These are phyloP conservation scores for Xiphophorus hellerii DNA, from an alignment of 2,113 vertebrate species.

Conservation along the genomic window DNA sequence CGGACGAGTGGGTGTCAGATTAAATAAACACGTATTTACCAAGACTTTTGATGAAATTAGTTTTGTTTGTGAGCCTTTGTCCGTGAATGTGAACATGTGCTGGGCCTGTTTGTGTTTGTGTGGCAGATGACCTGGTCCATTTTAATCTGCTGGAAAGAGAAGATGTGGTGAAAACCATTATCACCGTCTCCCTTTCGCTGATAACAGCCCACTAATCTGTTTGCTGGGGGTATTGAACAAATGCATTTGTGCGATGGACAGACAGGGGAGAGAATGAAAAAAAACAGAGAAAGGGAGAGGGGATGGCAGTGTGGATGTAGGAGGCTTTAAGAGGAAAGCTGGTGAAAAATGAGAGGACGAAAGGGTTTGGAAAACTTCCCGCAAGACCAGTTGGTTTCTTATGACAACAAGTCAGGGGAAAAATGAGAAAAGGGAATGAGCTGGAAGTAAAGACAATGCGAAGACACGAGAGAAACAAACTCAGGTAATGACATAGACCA, in stretches of 20 bases:
- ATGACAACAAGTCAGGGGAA: constrained; percentile 56
- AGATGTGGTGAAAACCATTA: constrained; percentile 98
- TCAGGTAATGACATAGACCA: constrained; percentile 67
- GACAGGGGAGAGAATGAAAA: constrained; percentile 59
- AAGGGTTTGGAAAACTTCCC: constrained; percentile 75
- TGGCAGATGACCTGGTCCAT: constrained; percentile 76
- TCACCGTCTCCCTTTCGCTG: constrained; percentile 89
- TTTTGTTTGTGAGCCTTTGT: constrained; percentile 5
- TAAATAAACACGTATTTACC: constrained; percentile 1
- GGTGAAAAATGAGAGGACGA: constrained; percentile 80
- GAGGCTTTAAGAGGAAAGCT: constrained; percentile 42
- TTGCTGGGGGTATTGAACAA: constrained; percentile 94
- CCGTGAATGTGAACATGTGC: constrained; percentile 31
- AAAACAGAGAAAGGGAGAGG: constrained; percentile 44
- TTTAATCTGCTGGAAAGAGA: constrained; percentile 94
- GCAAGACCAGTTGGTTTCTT: constrained; percentile 56
- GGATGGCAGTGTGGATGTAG: constrained; percentile 51
- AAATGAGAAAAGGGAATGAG: constrained; percentile 51
- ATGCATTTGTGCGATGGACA: constrained; percentile 85
- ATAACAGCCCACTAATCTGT: constrained; percentile 95
- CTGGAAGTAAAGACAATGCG: constrained; percentile 51
- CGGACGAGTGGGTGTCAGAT: background rate
- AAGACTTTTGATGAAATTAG: background rate
- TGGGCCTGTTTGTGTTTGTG: constrained; percentile 44
- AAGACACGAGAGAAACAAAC: constrained; percentile 59